Base-by-base conservation (phyloP, 1,140 invertebrate species). In the Conus betulinus region DNA sequence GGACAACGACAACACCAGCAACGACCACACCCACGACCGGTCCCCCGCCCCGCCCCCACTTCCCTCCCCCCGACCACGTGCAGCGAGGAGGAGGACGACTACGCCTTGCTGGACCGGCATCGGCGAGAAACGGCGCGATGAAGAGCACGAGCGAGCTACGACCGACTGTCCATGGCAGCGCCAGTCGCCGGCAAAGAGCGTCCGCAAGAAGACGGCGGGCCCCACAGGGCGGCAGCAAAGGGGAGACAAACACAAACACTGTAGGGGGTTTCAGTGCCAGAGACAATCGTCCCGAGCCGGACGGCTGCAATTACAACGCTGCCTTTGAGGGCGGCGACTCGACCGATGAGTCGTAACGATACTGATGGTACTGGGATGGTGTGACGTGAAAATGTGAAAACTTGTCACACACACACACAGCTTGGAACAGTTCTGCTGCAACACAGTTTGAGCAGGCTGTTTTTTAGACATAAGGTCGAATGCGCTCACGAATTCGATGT, bases 261-360 rank as follows among this genome's bases (percentile, higher is more conserved):
- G 39, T 39, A 39, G 39, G 39, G 39, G 39, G 39, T 39, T 39
- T 39, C 39, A 39, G 39, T 39, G 39, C 39, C 39, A 39, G 11
- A 78, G 17, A 83, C n/a, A 23, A 84, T 15, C 15, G 85, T 3
- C 71, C 39, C 3, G 85, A 76, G 25, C 71, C 71, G 4, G 85
- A 27, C 10, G 53, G 85, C 11, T 57, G 85, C 74, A 87, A 87
- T 27, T 51, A 87, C 51, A 87, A 87, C 27, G 10, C 17, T 71
- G 85, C 51, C 10, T 87, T 78, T 76, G 51, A 55, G 23, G 52
- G 25, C 39, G 85, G 79, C 25, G 71, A 87, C 25, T 10, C 27
- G 6, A 17, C 25, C 27, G 11, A 11, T 10, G 71, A 76, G 8
- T 23, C 20, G 13, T 23, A n/a, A n/a, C 71, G 71, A 2, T 23